Evolutionary conservation across 2,797 vertebrate genomes (phyloP).

Genomic region (Microhierax caerulescens): DNA sequence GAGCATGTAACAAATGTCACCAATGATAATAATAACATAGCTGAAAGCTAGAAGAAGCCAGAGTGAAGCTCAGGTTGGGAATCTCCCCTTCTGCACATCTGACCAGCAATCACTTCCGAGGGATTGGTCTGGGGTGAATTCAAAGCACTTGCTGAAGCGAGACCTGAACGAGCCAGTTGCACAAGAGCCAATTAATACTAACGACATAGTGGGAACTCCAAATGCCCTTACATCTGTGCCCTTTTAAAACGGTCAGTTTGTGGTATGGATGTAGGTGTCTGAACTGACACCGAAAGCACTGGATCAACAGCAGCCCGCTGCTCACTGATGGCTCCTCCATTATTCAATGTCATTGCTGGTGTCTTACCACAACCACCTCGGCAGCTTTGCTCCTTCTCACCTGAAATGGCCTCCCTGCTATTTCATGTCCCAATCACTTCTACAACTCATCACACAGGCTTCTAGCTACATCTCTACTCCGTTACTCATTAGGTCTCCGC

Average conservation of each 20-base stretch:
- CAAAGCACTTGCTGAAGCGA: background rate
- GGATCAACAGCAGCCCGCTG: background rate
- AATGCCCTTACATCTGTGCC: background rate
- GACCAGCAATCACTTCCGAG: accelerated
- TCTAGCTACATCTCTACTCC: background rate
- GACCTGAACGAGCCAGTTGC: accelerated
- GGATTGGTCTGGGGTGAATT: background rate
- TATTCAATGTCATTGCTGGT: too few relatives aligned
- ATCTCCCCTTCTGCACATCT: background rate
- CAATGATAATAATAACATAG: background rate
- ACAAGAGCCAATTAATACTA: background rate
- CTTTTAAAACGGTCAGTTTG: background rate
- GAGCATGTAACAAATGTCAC: background rate
- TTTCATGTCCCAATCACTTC: background rate
- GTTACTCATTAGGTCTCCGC: background rate
- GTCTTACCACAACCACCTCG: background rate
- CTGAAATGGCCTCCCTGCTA: background rate
- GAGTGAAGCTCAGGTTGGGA: background rate
- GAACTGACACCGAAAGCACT: background rate
- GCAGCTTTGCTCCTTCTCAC: background rate
- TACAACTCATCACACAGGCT: background rate
- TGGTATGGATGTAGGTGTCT: accelerated
- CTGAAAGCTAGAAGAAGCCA: background rate
- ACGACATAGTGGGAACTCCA: background rate
- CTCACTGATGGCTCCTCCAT: accelerated